These are phyloP conservation scores for Stichodactyla mertensii DNA, from an alignment of 64 coral and sea anemone species.

Conservation along the genomic window DNA sequence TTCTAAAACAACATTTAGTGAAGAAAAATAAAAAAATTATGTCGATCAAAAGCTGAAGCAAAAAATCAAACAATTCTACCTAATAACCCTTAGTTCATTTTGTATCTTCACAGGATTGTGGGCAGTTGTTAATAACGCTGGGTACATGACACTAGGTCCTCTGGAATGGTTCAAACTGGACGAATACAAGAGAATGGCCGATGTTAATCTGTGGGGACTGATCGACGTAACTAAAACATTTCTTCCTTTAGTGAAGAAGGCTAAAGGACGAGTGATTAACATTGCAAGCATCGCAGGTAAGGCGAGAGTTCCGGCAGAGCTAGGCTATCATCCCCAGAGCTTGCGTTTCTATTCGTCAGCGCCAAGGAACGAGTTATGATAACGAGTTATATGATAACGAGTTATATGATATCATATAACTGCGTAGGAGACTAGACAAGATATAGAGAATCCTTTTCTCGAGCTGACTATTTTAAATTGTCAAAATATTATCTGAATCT, in stretches of 20 bases:
- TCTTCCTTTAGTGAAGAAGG: conserved; percentile 22
- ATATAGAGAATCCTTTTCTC: too few species aligned
- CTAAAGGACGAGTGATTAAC: conserved; percentile 6
- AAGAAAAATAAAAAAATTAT: neutral
- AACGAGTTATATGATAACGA: too few species aligned
- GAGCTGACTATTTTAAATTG: neutral
- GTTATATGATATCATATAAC: neutral
- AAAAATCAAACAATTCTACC: too few species aligned
- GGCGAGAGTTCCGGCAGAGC: neutral
- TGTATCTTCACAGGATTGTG: neutral
- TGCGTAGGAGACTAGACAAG: too few species aligned
- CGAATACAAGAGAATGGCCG: conserved; percentile 2
- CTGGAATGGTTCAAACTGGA: conserved; percentile 17
- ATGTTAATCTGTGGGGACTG: conserved; percentile 11
- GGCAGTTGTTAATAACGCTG: conserved; percentile 12
- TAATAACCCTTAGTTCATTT: neutral
- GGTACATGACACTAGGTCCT: neutral
- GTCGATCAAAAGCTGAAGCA: too few species aligned
- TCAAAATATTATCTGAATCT: neutral
- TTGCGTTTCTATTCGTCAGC: too few species aligned
- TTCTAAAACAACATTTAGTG: too few species aligned
- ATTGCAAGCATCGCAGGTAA: neutral
- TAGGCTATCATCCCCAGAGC: too few species aligned
- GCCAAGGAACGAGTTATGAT: neutral
- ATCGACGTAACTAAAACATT: conserved; percentile 15